These are phyloP conservation scores for Uromys caudimaculatus DNA, from an alignment of 2,797 vertebrate species.

Conservation along the genomic window DNA sequence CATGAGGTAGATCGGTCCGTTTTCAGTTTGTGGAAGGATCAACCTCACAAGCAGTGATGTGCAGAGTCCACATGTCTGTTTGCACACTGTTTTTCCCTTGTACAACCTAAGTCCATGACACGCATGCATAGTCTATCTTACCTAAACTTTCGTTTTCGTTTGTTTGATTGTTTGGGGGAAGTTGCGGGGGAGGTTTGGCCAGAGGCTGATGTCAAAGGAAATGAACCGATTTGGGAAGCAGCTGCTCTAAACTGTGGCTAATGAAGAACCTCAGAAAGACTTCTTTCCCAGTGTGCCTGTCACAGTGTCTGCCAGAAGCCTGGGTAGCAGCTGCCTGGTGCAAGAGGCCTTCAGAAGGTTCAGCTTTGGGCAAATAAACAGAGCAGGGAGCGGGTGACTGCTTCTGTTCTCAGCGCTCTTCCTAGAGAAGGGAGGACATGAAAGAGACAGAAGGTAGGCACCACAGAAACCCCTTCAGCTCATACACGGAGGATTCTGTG, in stretches of 20 bases:
- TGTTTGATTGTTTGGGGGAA: neutral
- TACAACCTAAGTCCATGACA: neutral
- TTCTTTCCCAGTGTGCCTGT: constrained; percentile 78
- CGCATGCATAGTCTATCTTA: constrained; percentile 72
- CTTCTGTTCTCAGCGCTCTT: neutral
- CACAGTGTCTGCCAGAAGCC: constrained; percentile 81
- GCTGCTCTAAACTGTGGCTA: constrained; percentile 82
- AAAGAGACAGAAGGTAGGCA: neutral
- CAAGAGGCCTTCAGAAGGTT: constrained; percentile 81
- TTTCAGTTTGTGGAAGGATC: neutral
- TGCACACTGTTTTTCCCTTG: neutral
- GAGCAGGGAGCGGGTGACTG: constrained; percentile 28
- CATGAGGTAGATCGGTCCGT: accelerated
- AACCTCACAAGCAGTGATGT: neutral
- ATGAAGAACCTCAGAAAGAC: constrained; percentile 81
- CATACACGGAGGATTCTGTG: neutral
- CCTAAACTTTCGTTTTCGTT: neutral
- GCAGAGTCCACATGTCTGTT: accelerated
- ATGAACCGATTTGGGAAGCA: constrained; percentile 88
- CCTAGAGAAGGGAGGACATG: constrained; percentile 49
- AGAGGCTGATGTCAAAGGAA: constrained; percentile 82
- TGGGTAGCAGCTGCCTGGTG: constrained; percentile 77
- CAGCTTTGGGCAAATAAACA: constrained; percentile 75
- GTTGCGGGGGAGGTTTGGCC: neutral
- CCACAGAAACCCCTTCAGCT: neutral